Evolutionary conservation across 2,797 vertebrate genomes (phyloP).

Genomic region (Chromobotia macracanthus): DNA sequence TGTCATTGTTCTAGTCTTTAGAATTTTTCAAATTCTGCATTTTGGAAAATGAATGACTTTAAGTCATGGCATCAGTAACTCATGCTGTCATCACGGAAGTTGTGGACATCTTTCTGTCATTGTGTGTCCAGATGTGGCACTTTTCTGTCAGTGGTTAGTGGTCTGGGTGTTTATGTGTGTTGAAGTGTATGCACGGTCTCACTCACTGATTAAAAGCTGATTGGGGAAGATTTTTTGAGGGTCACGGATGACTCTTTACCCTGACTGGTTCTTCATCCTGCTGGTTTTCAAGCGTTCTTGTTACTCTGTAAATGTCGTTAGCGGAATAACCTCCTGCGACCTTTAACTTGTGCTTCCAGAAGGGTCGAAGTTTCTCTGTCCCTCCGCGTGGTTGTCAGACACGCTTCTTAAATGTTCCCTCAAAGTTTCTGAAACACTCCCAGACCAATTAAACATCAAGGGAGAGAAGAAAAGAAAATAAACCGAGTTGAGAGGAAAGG

Average conservation of each 20-base stretch:
- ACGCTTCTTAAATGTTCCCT: slow-evolving; percentile 36
- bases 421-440: slow-evolving; percentile 55
- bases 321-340: slow-evolving; percentile 46
- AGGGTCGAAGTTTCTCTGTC: slow-evolving; percentile 34
- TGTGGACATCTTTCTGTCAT: neutral
- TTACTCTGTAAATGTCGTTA: slow-evolving; percentile 44
- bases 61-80: neutral
- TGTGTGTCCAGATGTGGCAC: slow-evolving; percentile 8
- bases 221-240: slow-evolving; percentile 25
- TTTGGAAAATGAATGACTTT: neutral
- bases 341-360: slow-evolving; percentile 52
- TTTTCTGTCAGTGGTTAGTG: slow-evolving; percentile 22
- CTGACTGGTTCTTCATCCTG: slow-evolving; percentile 1
- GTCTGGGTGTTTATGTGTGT: slow-evolving; percentile 37
- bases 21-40: neutral
- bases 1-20: neutral
- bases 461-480: slow-evolving; percentile 61
- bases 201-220: slow-evolving; percentile 39
- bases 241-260: slow-evolving; percentile 12
- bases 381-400: slow-evolving; percentile 30
- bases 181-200: slow-evolving; percentile 7
- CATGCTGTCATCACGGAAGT: neutral
- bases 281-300: slow-evolving; percentile 23
- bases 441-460: slow-evolving; percentile 68
- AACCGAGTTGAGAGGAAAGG: slow-evolving; percentile 63